phyloP scores from a whole-genome alignment of 2,797 vertebrate species.

The Anguilla marmorata region DNA sequence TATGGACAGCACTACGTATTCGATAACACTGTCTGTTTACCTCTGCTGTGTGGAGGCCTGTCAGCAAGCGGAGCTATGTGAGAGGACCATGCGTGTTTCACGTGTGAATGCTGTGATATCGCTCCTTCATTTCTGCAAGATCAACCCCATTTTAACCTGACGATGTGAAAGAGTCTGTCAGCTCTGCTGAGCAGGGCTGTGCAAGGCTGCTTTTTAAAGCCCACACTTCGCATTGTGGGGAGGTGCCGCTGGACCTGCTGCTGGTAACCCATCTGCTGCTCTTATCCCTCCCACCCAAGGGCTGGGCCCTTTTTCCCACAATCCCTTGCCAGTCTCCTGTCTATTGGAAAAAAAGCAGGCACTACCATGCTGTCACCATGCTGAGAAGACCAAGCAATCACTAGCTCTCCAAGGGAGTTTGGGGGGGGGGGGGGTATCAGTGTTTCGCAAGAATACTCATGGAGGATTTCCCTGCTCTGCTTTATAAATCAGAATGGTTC shows the following conservation, averaged over 20 bases:
- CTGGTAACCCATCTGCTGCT: constrained; percentile 56
- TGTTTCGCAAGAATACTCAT: background rate
- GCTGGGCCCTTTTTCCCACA: background rate
- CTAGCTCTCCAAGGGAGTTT: background rate
- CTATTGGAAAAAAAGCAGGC: background rate
- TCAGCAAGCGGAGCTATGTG: background rate
- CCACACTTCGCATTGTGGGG: constrained; percentile 45
- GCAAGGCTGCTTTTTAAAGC: constrained; percentile 50
- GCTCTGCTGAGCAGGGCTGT: constrained; percentile 35
- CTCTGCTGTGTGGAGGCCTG: background rate
- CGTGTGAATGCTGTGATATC: constrained; percentile 26
- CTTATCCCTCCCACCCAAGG: constrained; percentile 27
- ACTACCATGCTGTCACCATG: background rate
- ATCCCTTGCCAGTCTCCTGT: constrained; percentile 3
- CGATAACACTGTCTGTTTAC: background rate
- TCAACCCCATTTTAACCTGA: constrained; percentile 44
- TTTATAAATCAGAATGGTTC: background rate
- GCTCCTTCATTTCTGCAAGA: constrained; percentile 23
- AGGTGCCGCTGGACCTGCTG: constrained; percentile 44
- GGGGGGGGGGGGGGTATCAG: background rate
- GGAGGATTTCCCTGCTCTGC: background rate
- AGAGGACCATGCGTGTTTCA: background rate
- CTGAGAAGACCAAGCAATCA: background rate
- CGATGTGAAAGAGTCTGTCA: constrained; percentile 46
- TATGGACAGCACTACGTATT: background rate